Evolutionary conservation across 1,140 invertebrate genomes (phyloP), one percentile per base, ranked within the genome.

Genomic region (Pogonognathellus flavescens): DNA sequence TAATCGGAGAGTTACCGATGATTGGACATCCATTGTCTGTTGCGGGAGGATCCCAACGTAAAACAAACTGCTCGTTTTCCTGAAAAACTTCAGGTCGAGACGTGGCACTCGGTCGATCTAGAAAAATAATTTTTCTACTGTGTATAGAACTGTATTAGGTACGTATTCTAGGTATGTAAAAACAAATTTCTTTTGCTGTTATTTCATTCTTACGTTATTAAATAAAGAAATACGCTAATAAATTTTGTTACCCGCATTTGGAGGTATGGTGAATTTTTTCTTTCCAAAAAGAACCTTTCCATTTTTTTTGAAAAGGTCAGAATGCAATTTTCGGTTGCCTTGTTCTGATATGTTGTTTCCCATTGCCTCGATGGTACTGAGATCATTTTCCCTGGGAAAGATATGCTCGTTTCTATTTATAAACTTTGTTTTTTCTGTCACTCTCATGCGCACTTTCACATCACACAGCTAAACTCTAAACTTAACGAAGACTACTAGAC

Each of bases 51-150:
- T 90, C 90, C 93, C 93, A 93, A 85, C 91, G 90, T 11, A 93
- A 88, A 53, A 92, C 91, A 25, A 92, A 92, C 59, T 87, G 72
- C 62, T 92, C 91, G 80, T 89, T 88, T 82, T 91, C 91, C 88
- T 90, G 91, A 85, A 91, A 87, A 53, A 89, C 82, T 60, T 88
- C 87, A 7, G 89, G 89, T 41, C 95, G 95, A 13, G 95, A 95
- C 11, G 96, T 95, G 70, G 93, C 92, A 50, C 93, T 92, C 81
- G 95, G 95, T 84, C 94, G 92, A 88, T 95, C 95, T 96, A 91
- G 80, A n/a, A n/a, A n/a, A n/a, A n/a, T n/a, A n/a, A n/a, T n/a
- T n/a, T n/a, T n/a, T n/a, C n/a, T n/a, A n/a, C n/a, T n/a, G n/a
- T n/a, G n/a, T n/a, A n/a, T n/a, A n/a, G n/a, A n/a, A n/a, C n/a